A percentile compares a stretch with the other conserved stretches of the same genome.
phyloP scores from a whole-genome alignment of 2,113 vertebrate species.

The Pseudopipra pipra region DNA sequence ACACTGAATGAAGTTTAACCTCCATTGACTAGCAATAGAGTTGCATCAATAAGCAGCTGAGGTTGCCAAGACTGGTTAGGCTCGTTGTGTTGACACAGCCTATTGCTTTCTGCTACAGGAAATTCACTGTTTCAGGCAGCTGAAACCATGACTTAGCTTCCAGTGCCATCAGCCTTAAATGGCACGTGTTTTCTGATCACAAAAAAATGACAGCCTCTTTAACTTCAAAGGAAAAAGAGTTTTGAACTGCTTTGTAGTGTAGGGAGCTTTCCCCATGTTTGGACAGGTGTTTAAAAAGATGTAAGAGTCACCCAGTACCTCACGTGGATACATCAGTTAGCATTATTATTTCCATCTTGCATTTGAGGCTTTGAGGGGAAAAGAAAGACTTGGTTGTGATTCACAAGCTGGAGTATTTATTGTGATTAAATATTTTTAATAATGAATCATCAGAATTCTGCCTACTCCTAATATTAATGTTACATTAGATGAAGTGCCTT shows the following conservation, averaged over 20 bases:
- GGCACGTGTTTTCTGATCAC: not conserved
- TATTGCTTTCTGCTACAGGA: not conserved
- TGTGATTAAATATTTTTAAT: not conserved
- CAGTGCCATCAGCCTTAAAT: not conserved
- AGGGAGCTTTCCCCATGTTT: not conserved
- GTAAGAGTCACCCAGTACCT: not conserved
- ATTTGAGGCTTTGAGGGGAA: not conserved
- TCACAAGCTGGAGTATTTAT: not conserved
- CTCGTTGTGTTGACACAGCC: not conserved
- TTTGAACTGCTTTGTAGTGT: not conserved
- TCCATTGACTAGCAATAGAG: not conserved
- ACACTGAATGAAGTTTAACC: not conserved
- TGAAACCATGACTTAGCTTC: rapidly evolving
- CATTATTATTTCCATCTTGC: not conserved
- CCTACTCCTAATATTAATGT: not conserved
- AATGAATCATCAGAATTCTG: not conserved
- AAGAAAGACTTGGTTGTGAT: not conserved
- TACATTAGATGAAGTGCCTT: not conserved
- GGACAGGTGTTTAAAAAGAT: not conserved
- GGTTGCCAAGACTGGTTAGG: not conserved
- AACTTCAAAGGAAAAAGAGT: not conserved
- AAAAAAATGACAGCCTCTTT: not conserved
- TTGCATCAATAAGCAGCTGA: not conserved
- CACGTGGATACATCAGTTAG: not conserved
- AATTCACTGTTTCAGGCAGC: not conserved